These are phyloP conservation scores for Melanotaenia duboulayi DNA, from an alignment of 2,113 vertebrate genomes.

Conservation along the genomic window DNA sequence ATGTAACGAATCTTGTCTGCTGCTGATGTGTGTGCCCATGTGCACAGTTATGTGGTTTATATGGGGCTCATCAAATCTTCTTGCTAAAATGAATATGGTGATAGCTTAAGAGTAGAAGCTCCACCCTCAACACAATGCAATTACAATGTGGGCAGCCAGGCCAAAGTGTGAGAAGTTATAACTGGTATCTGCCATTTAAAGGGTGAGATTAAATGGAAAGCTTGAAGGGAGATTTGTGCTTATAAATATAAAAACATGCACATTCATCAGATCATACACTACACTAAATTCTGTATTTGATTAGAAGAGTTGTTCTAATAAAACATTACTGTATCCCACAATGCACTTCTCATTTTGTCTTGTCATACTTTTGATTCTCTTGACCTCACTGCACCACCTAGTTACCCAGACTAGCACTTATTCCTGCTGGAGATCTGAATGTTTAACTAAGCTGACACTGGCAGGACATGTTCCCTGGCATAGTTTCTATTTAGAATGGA, in stretches of 20 bases:
- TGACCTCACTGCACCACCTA: constrained; percentile 10
- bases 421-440: constrained; percentile 50
- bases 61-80: constrained; percentile 45
- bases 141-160: constrained; percentile 34
- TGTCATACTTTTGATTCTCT: constrained; percentile 18
- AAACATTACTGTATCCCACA: neutral
- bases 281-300: neutral
- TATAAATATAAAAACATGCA: neutral
- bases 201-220: constrained; percentile 15
- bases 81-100: constrained; percentile 33
- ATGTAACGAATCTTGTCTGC: constrained; percentile 54
- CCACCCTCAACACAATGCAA: constrained; percentile 24
- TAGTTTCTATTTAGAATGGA: constrained; percentile 40
- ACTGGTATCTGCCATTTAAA: constrained; percentile 27
- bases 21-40: constrained; percentile 23
- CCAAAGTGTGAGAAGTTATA: constrained; percentile 18
- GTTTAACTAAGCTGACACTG: constrained; percentile 60
- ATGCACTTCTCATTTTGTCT: constrained; percentile 2
- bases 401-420: constrained; percentile 44
- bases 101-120: constrained; percentile 35
- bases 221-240: neutral
- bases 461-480: constrained; percentile 42
- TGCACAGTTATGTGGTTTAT: constrained; percentile 28
- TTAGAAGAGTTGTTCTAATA: neutral
- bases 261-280: neutral